These are phyloP conservation scores for Tiaroga cobitis DNA, from an alignment of 2,797 vertebrate species.

Conservation along the genomic window DNA sequence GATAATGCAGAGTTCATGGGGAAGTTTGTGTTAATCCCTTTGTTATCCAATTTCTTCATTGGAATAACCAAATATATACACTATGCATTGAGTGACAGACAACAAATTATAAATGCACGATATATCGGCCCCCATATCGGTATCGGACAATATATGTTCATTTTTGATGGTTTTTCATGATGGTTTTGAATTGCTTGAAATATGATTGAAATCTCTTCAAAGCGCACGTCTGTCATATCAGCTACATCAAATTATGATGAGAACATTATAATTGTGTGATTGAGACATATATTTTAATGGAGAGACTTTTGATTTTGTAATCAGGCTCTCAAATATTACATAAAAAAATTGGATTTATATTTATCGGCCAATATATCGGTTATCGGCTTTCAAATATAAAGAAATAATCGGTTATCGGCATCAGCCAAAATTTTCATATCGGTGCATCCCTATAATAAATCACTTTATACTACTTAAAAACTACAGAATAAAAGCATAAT, in stretches of 20 bases:
- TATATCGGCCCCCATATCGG: no score
- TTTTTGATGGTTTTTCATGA: no score
- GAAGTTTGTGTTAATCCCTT: background rate
- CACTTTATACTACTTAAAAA: background rate
- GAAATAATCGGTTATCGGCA: no score
- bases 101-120: background rate
- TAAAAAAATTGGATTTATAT: background rate
- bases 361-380: background rate
- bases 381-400: no score
- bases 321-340: background rate
- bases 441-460: background rate
- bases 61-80: background rate
- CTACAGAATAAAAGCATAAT: background rate
- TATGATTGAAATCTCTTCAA: no score
- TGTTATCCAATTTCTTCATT: background rate
- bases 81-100: background rate
- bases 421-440: no score
- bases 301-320: background rate
- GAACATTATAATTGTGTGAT: no score
- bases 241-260: no score
- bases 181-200: no score
- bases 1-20: background rate
- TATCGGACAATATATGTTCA: accelerated
- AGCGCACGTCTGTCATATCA: no score
- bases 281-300: background rate